Base-by-base conservation (phyloP, 2,797 vertebrate species). In the Characodon lateralis region DNA sequence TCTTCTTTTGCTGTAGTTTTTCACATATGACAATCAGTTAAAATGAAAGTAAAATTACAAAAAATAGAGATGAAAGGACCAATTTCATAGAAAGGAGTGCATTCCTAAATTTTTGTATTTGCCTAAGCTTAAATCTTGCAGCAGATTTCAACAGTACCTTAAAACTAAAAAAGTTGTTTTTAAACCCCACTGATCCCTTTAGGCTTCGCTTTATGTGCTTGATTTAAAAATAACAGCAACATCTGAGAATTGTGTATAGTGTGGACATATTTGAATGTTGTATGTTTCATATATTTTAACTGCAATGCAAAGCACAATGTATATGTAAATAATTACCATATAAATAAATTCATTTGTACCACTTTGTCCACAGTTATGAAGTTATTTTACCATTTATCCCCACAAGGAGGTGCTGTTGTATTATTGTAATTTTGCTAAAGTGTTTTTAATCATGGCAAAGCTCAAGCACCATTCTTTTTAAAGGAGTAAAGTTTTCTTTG, bases 331-430 rank as follows among this genome's bases (percentile, higher is more conserved):
- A 86, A 69, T 26, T 72, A 68, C 26, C 69, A 74, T 24, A 84
- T 74, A 72, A 86, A 78, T 88, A 84, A 90, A 89, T 74, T 81
- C 0, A 87, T 92, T 91, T 90, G n/a, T 88, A 83, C 82, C 48
- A 74, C 22, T 18, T 53, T 41, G 58, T 66, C 70, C 10, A 22
- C 3, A 18, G 4, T 28, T 5, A 74, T 43, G 8, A 24, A 2
- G 13, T 1, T 61, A 3, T 35, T 58, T 68, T 74, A 24, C 35
- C 73, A 24, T 59, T 55, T 59, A n/a, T 24, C 46, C 41, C 88
- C 93, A 89, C 68, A 66, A 20, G 85, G 74, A 75, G 89, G 88
- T 41, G 73, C 77, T 78, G 53, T 56, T 31, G 68, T 71, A 26
- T 39, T 35, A 39, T 16, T 0, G 26, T 3, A 71, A 71, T 68